Base-by-base conservation (phyloP, 2,113 vertebrate genomes). In the Burhinus oedicnemus region DNA sequence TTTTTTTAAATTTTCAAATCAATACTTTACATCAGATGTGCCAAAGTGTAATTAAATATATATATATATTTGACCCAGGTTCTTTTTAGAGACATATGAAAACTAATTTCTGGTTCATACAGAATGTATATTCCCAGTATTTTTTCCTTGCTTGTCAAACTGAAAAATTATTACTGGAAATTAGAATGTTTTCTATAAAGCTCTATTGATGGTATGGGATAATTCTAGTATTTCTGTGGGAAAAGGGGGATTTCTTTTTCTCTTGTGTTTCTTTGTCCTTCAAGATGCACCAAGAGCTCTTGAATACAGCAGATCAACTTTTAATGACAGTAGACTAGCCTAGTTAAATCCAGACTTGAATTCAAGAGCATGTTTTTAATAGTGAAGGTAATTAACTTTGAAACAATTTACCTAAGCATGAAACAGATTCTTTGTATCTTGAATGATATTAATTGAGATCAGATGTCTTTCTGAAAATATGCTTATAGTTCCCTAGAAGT, bases 291-390 rank as follows among this genome's bases (percentile, higher is more conserved):
- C 57, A 78, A 83, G 23, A 42, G 25, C 25, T 87, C 30, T 82
- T 34, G 57, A 93, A 75, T 75, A 68, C 34, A 78, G 23, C 29
- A 55, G 60, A 78, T 47, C 23, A 89, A 11, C 18, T 93, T 92
- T 68, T 87, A 92, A 60, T 93, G 77, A 25, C 25, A 75, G n/a
- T 36, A 55, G 47, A 23, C 23, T 92, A 89, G 27, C 57, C 34
- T 79, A 52, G 55, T 75, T 87, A 89, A 93, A 94, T 85, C 61
- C 83, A 77, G 38, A 42, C 57, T 79, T 79, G 57, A 89, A 92
- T 91, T 91, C 65, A 89, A 71, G 25, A 61, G 1, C 27, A 36
- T 83, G 40, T 58, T 95, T 93, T 85, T 79, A 82, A 81, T 69
- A 84, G 29, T 74, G 36, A 83, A 69, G 14, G 14, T 60, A 80